These are phyloP conservation scores for Hypotaenidia philippensis DNA, from an alignment of 2,797 vertebrate genomes.

Conservation along the genomic window DNA sequence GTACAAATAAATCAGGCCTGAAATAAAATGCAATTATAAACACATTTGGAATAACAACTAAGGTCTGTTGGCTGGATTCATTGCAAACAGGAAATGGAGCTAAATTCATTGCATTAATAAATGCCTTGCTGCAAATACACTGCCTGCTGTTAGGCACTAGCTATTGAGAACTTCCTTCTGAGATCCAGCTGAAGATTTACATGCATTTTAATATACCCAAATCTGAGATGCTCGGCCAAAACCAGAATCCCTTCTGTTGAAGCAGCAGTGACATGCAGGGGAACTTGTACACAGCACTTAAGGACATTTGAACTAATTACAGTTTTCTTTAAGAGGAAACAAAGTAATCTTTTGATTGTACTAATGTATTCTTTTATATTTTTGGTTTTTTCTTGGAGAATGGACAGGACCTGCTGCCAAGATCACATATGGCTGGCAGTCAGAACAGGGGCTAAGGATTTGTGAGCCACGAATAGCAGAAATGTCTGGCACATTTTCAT, in stretches of 20 bases:
- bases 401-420: background rate
- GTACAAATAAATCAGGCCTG: conserved; percentile 25
- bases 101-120: conserved; percentile 11
- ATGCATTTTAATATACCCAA: background rate
- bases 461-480: conserved; percentile 2
- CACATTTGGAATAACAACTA: conserved; percentile 14
- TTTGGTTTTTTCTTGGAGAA: background rate
- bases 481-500: background rate
- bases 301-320: background rate
- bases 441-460: conserved; percentile 13
- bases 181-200: background rate
- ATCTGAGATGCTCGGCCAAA: background rate
- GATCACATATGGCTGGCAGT: background rate
- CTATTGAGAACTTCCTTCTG: background rate
- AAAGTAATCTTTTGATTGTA: background rate
- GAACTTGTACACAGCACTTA: background rate
- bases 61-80: background rate
- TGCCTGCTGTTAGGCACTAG: background rate
- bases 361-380: background rate
- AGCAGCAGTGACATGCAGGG: background rate
- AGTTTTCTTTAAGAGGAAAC: background rate
- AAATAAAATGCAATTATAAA: conserved; percentile 44
- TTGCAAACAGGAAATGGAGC: conserved; percentile 43
- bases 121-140: background rate
- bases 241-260: background rate